phyloP scores from a whole-genome alignment of 1,140 invertebrate genomes.

The Galleria mellonella region DNA sequence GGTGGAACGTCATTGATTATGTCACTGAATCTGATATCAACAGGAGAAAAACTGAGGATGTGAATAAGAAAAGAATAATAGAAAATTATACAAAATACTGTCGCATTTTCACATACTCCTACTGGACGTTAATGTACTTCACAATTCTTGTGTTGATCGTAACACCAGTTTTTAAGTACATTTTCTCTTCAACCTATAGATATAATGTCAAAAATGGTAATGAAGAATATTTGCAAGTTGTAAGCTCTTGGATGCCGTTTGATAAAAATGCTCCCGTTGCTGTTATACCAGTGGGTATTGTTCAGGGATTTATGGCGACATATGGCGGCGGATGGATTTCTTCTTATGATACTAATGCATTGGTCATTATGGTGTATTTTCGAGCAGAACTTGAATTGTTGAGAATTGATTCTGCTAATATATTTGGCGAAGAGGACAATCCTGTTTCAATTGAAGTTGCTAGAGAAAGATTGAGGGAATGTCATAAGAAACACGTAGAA shows the following conservation, averaged over 20 bases:
- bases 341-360: constrained; percentile 38
- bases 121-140: constrained; percentile 42
- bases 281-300: constrained; percentile 36
- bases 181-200: constrained; percentile 33
- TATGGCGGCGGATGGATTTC: constrained; percentile 42
- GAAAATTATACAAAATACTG: constrained; percentile 49
- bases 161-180: constrained; percentile 36
- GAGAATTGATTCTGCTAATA: constrained; percentile 40
- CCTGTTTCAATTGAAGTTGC: constrained; percentile 21
- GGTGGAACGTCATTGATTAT: constrained; percentile 47
- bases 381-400: constrained; percentile 50
- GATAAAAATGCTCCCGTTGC: constrained; percentile 46
- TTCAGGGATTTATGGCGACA: constrained; percentile 31
- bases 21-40: constrained; percentile 38
- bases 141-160: constrained; percentile 31
- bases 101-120: constrained; percentile 35
- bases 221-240: constrained; percentile 52
- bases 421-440: constrained; percentile 20
- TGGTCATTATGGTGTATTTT: constrained; percentile 54
- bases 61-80: constrained; percentile 30
- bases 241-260: constrained; percentile 53
- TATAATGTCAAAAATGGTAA: constrained; percentile 39
- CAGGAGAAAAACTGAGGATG: constrained; percentile 21
- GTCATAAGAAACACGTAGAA: constrained; percentile 36
- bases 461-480: constrained; percentile 17